Evolutionary conservation across 1,140 invertebrate genomes (phyloP), one percentile per base, ranked within the genome.

Genomic region (Cydia fagiglandana): DNA sequence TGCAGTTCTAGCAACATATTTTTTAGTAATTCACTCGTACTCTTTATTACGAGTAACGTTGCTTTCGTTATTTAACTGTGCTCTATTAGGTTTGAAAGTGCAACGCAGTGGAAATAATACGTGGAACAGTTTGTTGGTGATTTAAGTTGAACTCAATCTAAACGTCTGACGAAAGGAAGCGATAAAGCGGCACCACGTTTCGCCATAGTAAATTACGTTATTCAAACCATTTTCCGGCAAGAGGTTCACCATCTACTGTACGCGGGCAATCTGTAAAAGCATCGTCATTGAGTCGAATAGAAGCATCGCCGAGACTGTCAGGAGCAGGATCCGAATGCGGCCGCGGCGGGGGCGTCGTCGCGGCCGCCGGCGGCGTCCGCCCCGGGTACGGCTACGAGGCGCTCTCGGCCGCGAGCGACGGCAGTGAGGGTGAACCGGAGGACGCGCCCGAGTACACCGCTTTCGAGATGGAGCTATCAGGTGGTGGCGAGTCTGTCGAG

Each of bases 131-230:
- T 38, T 13, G 73, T 73, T 34, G 17, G 56, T 64, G 50, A 56
- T 30, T 75, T 56, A 64, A 38, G 15, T 70, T 70, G 66, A 17
- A 70, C 34, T 17, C 5, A 7, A 17, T 41, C 34, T 17, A 38
- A 45, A 45, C n/a, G 66, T 70, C n/a, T 41, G 15, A 34, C 73
- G 53, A 30, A 38, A 73, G 41, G 79, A 61, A 50, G 75, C n/a
- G 10, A 79, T 79, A 81, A 82, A 77, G 76, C 84, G 73, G 80
- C 90, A 92, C 85, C 86, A 92, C 90, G 90, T 92, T 92, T 83
- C 89, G 90, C 76, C 90, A 91, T 86, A 89, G 88, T 83, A 92
- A 92, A 81, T 78, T 91, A 80, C 87, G 89, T 79, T 91, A 91
- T 66, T 90, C 90, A 74, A 90, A 88, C 34, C 89, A 85, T 78